Conservation (phyloP, 2,888 invertebrate species). For the Caenorhabditis zanzibari region DNA sequence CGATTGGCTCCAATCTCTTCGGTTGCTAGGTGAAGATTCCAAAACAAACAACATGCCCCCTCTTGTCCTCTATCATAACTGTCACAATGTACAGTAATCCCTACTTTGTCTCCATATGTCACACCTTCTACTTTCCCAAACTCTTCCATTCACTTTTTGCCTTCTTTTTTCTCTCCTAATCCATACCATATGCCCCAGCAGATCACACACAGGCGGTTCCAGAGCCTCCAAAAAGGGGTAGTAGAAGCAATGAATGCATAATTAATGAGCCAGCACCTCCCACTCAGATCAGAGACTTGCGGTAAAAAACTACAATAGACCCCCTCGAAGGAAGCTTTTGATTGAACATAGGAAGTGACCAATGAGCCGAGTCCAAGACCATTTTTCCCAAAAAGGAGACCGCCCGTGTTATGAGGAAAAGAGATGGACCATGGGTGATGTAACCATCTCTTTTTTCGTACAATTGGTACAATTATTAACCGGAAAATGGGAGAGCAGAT, state of each 20-base stretch:
- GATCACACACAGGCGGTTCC: constrained; percentile 28
- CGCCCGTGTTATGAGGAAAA: constrained; percentile 4
- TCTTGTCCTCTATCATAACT: no score
- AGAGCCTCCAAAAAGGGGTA: constrained; percentile 20
- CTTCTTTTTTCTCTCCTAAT: neutral
- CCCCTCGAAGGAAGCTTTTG: constrained; percentile 33
- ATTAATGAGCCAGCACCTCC: constrained; percentile 51
- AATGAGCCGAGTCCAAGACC: constrained; percentile 45
- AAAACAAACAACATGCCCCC: no score
- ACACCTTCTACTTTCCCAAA: constrained; percentile 3
- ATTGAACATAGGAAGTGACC: constrained; percentile 44
- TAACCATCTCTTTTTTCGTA: constrained; percentile 6
- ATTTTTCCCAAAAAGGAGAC: constrained; percentile 5
- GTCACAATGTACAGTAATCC: constrained; percentile 24
- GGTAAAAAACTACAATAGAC: constrained; percentile 59
- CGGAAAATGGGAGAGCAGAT: constrained; percentile 17
- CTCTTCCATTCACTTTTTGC: neutral
- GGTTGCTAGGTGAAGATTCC: no score
- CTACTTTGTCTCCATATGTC: constrained; percentile 22
- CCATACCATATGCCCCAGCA: constrained; percentile 40
- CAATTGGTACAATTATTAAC: constrained; percentile 43
- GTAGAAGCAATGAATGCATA: constrained; percentile 49
- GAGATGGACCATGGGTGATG: constrained; percentile 16
- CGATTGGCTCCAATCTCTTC: no score
- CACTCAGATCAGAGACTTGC: constrained; percentile 37